Evolutionary conservation across 2,797 vertebrate species (phyloP).

Genomic region (Pipistrellus pygmaeus): DNA sequence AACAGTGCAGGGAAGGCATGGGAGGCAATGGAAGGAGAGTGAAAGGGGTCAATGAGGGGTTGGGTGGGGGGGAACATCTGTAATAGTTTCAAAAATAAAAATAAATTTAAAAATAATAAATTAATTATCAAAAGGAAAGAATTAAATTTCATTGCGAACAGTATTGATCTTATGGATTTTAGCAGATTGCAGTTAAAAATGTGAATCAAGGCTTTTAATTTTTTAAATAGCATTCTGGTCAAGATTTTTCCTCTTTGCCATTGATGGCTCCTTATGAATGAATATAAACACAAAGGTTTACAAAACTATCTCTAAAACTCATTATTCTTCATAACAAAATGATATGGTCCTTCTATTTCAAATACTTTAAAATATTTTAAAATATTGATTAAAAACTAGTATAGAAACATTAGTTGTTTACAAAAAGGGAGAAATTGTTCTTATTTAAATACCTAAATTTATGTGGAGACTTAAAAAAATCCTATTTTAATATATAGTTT

Average conservation of each 20-base stretch:
- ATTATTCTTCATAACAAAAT: background rate
- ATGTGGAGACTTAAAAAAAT: background rate
- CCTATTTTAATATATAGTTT: background rate
- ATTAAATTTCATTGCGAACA: background rate
- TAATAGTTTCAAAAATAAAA: too few species aligned
- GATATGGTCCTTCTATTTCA: background rate
- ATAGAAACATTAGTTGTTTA: background rate
- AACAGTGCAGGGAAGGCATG: too few species aligned
- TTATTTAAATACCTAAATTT: conserved; percentile 2
- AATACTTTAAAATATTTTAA: background rate
- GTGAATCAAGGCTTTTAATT: background rate
- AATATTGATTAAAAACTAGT: background rate
- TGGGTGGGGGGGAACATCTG: too few species aligned
- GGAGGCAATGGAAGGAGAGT: too few species aligned
- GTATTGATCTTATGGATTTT: background rate
- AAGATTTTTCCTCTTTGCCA: background rate
- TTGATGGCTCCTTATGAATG: conserved; percentile 15
- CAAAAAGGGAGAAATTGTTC: background rate
- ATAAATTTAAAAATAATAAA: background rate
- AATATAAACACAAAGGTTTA: background rate
- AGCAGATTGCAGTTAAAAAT: background rate
- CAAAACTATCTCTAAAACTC: background rate
- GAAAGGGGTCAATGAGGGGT: too few species aligned
- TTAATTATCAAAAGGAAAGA: background rate
- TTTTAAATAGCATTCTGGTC: background rate